Base-by-base conservation (phyloP, 2,113 vertebrate species). In the Nerophis ophidion region DNA sequence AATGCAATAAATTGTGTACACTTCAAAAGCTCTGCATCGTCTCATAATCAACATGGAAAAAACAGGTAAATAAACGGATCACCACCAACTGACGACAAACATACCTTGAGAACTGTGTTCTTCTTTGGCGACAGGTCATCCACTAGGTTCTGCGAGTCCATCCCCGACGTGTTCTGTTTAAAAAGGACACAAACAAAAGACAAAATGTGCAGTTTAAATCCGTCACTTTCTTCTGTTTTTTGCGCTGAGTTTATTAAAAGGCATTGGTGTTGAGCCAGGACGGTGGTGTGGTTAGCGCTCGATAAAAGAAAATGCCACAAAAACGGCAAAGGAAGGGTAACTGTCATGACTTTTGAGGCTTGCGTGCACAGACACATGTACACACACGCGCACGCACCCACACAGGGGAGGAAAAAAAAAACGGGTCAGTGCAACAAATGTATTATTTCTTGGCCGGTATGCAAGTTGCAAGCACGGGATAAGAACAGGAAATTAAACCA, bases 61-160 rank as follows among this genome's bases (percentile, higher is more conserved):
- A 26, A n/a, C 48, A 48, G 17, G 12, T 8, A 49, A 49, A 58
- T 17, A 11, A 47, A 16, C 10, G 15, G 47, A 55, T 55, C 35
- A 55, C 13, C 8, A 44, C 19, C 16, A 51, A 51, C 49, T 14
- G 19, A 33, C 48, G 13, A 48, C n/a, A 48, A 50, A 26, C 26
- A 69, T 88, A 97, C 95, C 94, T 95, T 96, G 89, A 95, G 93
- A 80, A 96, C 88, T 71, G 94, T 95, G 87, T 84, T 98, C 92
- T 95, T 98, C 93, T 95, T 98, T 90, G 95, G 93, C 84, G 95
- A 96, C 86, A 96, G 89, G 83, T 98, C 95, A 72, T 98, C 94
- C 48, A 86, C 84, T 7, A 87, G 82, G 91, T 93, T 98, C 86
- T 95, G 94, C 83, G 96, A 93, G 86, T 98, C 96, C 94, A 97